Conservation (phyloP, 2,888 invertebrate genomes). For the Congeria kusceri region DNA sequence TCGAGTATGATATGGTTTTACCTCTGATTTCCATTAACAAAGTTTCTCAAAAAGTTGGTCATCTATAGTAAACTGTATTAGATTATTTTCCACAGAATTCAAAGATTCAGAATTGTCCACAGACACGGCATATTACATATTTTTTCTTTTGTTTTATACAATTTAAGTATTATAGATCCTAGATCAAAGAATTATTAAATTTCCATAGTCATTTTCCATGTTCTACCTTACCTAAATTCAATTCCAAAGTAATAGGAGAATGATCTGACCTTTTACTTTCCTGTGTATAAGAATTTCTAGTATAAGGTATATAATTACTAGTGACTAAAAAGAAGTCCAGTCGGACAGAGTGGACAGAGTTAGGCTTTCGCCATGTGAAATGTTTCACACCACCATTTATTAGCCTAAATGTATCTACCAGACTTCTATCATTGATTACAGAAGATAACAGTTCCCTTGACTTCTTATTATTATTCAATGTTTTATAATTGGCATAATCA, state of each 20-base stretch:
- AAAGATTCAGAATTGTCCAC: constrained; percentile 18
- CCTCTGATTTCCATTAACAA: constrained; percentile 43
- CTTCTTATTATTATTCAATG: constrained; percentile 13
- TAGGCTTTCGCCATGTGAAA: constrained; percentile 20
- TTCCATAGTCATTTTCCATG: constrained; percentile 22
- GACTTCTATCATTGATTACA: not conserved
- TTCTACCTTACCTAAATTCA: constrained; percentile 4
- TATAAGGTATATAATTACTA: not conserved
- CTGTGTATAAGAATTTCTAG: constrained; percentile 2
- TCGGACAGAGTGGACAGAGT: constrained; percentile 12
- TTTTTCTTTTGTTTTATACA: constrained; percentile 23
- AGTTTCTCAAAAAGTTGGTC: constrained; percentile 36
- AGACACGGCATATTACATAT: constrained; percentile 23
- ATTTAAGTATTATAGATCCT: constrained; percentile 23
- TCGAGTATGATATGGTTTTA: constrained; percentile 26
- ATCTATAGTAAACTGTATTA: constrained; percentile 29
- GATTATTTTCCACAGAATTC: not conserved
- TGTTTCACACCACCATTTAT: constrained; percentile 4
- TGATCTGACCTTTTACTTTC: constrained; percentile 17
- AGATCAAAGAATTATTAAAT: constrained; percentile 35
- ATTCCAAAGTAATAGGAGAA: constrained; percentile 5
- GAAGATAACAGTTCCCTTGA: constrained; percentile 3
- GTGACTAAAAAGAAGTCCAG: constrained; percentile 33
- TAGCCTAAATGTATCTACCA: constrained; percentile 4
- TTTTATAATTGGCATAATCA: constrained; percentile 26